phyloP scores from a whole-genome alignment of 2,113 vertebrate species.

The Odontophorus gujanensis region DNA sequence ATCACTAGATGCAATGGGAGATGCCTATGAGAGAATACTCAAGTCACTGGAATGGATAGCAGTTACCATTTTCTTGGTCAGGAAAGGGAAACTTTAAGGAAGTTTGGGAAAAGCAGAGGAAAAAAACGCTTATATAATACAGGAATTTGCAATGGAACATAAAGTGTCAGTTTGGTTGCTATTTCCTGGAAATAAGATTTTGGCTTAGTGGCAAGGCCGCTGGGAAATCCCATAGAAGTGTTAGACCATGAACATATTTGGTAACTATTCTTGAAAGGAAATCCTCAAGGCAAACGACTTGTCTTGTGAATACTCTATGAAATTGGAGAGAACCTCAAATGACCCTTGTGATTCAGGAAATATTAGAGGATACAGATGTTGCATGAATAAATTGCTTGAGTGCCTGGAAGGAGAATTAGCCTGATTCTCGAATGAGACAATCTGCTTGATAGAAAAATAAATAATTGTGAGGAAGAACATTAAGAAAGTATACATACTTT shows the following conservation, averaged over 20 bases:
- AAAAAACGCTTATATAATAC: neutral
- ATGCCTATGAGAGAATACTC: neutral
- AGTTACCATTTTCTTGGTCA: neutral
- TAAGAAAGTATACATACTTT: neutral
- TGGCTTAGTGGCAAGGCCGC: neutral
- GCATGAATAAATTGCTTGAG: neutral
- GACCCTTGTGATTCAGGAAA: conserved; percentile 19
- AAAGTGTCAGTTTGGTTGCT: neutral
- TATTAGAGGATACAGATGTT: conserved; percentile 50
- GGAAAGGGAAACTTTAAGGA: neutral
- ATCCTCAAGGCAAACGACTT: conserved; percentile 5
- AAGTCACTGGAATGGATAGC: neutral
- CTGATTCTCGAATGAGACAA: neutral
- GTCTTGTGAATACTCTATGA: neutral
- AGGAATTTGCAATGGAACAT: neutral
- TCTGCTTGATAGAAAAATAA: neutral
- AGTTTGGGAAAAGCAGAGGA: neutral
- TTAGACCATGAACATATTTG: neutral
- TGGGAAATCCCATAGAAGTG: conserved; percentile 40
- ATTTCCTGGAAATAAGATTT: conserved; percentile 24
- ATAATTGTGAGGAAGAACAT: neutral
- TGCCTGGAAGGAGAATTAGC: neutral
- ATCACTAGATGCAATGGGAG: neutral
- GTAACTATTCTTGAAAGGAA: conserved; percentile 36
- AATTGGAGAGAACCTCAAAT: conserved; percentile 22